Conservation (phyloP, 2,113 vertebrate species). For the Pipa parva region DNA sequence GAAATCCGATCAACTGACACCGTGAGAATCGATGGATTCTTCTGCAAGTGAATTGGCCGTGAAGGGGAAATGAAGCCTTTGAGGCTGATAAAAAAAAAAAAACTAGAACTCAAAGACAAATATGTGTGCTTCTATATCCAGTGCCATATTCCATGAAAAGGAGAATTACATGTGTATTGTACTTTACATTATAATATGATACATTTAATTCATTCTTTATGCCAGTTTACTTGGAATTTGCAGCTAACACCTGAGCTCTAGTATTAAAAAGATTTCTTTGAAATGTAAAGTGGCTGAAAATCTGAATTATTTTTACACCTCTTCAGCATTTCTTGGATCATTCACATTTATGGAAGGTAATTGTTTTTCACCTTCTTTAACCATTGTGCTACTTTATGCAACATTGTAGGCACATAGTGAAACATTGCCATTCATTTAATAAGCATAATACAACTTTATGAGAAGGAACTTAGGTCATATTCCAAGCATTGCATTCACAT, state of each 20-base stretch:
- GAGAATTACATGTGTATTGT: background rate
- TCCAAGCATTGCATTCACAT: too few species aligned
- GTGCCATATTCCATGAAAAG: background rate
- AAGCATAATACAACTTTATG: too few species aligned
- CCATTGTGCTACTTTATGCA: constrained; percentile 7
- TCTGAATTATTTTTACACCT: constrained; percentile 13
- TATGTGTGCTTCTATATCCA: background rate
- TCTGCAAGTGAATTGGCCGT: too few species aligned
- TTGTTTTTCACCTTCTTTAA: constrained; percentile 22
- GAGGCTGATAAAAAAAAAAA: too few species aligned
- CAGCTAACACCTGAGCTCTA: background rate
- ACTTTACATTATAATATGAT: background rate
- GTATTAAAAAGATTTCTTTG: constrained; percentile 8
- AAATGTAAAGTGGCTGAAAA: constrained; percentile 15
- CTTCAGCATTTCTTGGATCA: constrained; percentile 16
- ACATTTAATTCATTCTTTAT: background rate
- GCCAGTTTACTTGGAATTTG: background rate
- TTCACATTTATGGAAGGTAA: constrained; percentile 23
- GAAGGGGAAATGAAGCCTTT: too few species aligned
- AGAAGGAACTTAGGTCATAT: too few species aligned
- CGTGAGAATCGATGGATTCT: too few species aligned
- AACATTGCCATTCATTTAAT: too few species aligned
- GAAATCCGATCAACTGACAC: too few species aligned
- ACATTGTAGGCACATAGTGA: too few species aligned
- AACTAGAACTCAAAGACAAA: too few species aligned